A percentile compares a stretch with the other conserved stretches of the same genome.
phyloP scores from a whole-genome alignment of 2,888 invertebrate species.

The Bugula neritina region DNA sequence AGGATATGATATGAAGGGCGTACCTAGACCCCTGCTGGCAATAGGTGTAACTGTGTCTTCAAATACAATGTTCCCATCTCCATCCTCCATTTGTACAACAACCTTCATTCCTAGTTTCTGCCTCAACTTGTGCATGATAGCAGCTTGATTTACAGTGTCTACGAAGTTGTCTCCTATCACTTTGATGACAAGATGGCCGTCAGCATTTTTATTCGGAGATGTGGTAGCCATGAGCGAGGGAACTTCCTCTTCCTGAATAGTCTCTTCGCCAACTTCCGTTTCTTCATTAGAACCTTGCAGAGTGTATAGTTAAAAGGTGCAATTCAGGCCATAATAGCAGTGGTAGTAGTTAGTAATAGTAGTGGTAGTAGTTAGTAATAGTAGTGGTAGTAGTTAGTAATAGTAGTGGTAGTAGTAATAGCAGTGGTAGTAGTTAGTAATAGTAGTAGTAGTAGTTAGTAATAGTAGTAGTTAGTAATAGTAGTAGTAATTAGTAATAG shows the following conservation, averaged over 20 bases:
- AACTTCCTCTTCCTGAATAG: neutral
- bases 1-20: neutral
- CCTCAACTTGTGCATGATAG: conserved; percentile 23
- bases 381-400: no score
- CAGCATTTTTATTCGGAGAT: conserved; percentile 7
- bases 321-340: no score
- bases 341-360: no score
- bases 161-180: conserved; percentile 25
- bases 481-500: no score
- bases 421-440: no score
- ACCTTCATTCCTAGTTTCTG: conserved; percentile 20
- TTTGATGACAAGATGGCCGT: conserved; percentile 10
- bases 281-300: conserved; percentile 15
- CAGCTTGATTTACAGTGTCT: conserved; percentile 18
- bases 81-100: conserved; percentile 26
- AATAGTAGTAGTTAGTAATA: no score
- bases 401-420: no score
- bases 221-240: conserved; percentile 16
- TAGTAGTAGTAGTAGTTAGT: no score
- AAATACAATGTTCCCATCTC: conserved; percentile 13
- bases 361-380: no score
- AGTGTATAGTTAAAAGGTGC: no score
- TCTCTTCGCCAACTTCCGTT: neutral
- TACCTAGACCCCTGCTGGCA: neutral
- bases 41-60: conserved; percentile 24